These are phyloP conservation scores for Hylaeus anthracinus DNA, from an alignment of 1,140 invertebrate genomes.

Conservation along the genomic window DNA sequence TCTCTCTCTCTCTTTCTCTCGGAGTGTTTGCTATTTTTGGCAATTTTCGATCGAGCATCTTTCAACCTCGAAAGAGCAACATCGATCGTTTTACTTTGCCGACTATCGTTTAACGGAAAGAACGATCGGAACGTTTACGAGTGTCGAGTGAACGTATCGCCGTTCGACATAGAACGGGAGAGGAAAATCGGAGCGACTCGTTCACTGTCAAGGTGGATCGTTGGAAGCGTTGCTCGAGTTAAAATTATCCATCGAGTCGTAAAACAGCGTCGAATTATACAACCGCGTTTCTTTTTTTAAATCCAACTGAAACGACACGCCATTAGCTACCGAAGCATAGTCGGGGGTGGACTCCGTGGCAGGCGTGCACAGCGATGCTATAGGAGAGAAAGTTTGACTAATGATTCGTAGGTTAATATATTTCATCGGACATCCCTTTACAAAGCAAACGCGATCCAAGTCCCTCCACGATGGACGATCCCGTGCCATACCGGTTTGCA, in stretches of 20 bases:
- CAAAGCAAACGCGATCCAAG: conserved; percentile 1
- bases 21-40: conserved; percentile 3
- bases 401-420: background rate
- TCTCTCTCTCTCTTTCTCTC: background rate
- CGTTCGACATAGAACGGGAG: background rate
- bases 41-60: background rate
- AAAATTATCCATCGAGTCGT: conserved; percentile 15
- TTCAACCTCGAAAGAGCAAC: background rate
- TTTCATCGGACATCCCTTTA: background rate
- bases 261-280: background rate
- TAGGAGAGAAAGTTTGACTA: background rate
- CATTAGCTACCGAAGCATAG: background rate
- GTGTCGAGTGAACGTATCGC: too few relatives aligned
- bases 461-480: background rate
- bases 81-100: background rate
- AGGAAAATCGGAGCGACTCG: background rate
- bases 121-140: background rate
- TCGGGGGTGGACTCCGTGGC: too few relatives aligned
- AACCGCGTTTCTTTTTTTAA: background rate
- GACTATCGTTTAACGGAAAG: too few relatives aligned
- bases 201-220: conserved; percentile 49
- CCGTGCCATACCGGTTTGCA: conserved; percentile 33
- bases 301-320: background rate
- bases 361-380: too few relatives aligned
- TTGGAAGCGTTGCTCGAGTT: conserved; percentile 10